Evolutionary conservation across 2,113 vertebrate genomes (phyloP), one percentile per base, ranked within the genome.

Genomic region (Heterocephalus glaber): DNA sequence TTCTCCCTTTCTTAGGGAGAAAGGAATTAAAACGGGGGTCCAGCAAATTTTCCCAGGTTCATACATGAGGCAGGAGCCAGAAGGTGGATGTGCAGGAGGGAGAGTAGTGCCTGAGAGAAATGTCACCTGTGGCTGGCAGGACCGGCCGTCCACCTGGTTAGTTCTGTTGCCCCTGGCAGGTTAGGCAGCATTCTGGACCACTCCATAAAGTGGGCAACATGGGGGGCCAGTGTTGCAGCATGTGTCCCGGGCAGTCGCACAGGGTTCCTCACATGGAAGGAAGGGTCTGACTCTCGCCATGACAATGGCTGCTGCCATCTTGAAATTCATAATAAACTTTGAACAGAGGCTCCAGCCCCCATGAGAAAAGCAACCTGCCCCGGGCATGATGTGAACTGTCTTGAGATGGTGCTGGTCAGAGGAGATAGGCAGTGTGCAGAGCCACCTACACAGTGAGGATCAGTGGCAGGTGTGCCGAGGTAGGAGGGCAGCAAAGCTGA

Each of bases 381-480:
- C 56, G 11, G 47, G 81, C 74, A 35, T n/a, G 35, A 14, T 6
- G 4, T 7, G 17, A n/a, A 9, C 81, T 58, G 0, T 1, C 65
- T 26, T 26, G 47, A 26, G 72, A 44, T 17, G 6, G 0, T 47
- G 26, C 1, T 56, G 11, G 0, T n/a, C 63, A 24, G 85, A 84
- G 86, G 89, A 38, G 5, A 52, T 16, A 63, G 16, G 26, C 80
- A 19, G 22, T 0, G 3, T 68, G 63, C 33, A 22, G 30, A 52
- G 22, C 10, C 8, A 35, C 41, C 58, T 13, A 30, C 1, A 5
- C 2, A 2, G 49, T 1, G n/a, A 3, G 10, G 60, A 2, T 1
- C 17, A 19, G 7, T 0, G 0, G 49, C 76, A 35, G 0, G 0
- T 19, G 47, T 35, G 56, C 19, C 44, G 13, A 0, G 44, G 80